Evolutionary conservation across 2,797 vertebrate species (phyloP).

Genomic region (Sciurus carolinensis): DNA sequence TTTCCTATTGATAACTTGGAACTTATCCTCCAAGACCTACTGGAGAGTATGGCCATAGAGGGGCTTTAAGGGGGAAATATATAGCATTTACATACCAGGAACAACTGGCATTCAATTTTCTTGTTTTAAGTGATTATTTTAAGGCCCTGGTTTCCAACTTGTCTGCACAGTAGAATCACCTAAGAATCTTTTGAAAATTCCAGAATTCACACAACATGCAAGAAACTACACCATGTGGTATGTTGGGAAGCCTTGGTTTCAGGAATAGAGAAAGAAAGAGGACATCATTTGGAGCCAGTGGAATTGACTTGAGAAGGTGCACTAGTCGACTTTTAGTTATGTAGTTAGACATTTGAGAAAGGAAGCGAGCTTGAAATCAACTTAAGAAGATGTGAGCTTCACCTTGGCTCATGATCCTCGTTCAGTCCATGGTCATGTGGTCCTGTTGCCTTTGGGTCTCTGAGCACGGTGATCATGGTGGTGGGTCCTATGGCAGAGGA

Average conservation of each 20-base stretch:
- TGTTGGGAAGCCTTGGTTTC: neutral
- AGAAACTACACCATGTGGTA: neutral
- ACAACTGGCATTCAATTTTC: neutral
- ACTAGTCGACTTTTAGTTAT: neutral
- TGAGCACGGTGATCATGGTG: neutral
- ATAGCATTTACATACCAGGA: neutral
- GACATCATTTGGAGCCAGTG: neutral
- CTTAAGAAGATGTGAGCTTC: neutral
- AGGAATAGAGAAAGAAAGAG: neutral
- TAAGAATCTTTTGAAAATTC: slow-evolving; percentile 31
- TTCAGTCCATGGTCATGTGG: neutral
- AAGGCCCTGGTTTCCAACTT: neutral
- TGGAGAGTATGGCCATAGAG: neutral
- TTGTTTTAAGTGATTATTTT: neutral
- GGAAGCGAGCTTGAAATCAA: neutral
- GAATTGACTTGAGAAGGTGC: slow-evolving; percentile 11
- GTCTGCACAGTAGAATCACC: slow-evolving; percentile 29
- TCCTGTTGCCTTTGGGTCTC: neutral
- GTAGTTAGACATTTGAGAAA: too few species aligned
- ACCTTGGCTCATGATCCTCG: neutral
- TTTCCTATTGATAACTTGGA: neutral
- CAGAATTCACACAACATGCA: neutral
- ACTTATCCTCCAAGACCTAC: neutral
- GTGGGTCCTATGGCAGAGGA: neutral
- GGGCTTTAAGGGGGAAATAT: neutral